A percentile compares a stretch with the other conserved stretches of the same genome.
Conservation (phyloP, 2,797 vertebrate genomes). For the Cuniculus paca region DNA sequence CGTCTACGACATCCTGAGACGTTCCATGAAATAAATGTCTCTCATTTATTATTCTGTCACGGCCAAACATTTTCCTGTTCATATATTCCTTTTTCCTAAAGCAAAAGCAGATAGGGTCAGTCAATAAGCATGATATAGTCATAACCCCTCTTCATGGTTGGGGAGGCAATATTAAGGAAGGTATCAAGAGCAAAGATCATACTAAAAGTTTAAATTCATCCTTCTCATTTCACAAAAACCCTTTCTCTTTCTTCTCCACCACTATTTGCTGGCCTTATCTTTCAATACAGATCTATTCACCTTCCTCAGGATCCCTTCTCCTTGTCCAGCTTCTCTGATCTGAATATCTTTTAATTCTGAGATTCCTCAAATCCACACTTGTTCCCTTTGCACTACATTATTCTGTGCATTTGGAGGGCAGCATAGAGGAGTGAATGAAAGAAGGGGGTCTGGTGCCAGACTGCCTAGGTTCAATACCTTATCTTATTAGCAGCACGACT, state of each 20-base stretch:
- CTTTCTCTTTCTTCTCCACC: neutral
- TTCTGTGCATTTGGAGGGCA: neutral
- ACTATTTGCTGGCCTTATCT: neutral
- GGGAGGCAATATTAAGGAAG: neutral
- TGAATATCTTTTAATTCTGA: neutral
- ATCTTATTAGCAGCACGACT: neutral
- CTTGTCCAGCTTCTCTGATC: conserved; percentile 13
- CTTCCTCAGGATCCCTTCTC: neutral
- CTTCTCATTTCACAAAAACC: neutral
- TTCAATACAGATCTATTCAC: conserved; percentile 41
- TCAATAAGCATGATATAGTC: conserved; percentile 37
- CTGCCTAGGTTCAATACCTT: neutral
- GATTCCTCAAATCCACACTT: neutral
- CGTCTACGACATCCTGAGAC: conserved; percentile 97
- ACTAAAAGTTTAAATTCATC: neutral
- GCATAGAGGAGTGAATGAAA: neutral
- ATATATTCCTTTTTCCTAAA: conserved; percentile 99
- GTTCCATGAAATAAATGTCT: conserved; percentile 99
- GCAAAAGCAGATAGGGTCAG: conserved; percentile 10
- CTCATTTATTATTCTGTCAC: conserved; percentile 96
- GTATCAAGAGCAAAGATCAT: neutral
- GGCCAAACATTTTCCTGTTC: conserved; percentile 95
- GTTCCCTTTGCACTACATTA: neutral
- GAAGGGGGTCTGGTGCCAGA: neutral
- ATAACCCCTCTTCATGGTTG: conserved; percentile 11